Base-by-base conservation (phyloP, 2,797 vertebrate genomes). In the Liasis olivaceus region DNA sequence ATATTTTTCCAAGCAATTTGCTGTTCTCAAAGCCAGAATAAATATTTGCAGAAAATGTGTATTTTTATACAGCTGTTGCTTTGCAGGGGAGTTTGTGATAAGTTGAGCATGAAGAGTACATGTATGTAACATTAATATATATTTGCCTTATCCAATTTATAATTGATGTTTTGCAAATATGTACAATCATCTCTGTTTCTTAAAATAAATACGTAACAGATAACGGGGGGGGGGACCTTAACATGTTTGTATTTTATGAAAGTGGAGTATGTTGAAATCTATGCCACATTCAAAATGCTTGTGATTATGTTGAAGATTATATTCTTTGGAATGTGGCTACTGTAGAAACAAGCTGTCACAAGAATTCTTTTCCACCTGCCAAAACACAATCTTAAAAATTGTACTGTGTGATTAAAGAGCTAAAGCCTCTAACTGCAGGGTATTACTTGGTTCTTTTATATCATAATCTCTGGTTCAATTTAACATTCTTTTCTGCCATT, bases 311-410 rank as follows among this genome's bases (percentile, higher is more conserved):
- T 64, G 84, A 66, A 92, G 92, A 87, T 92, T 92, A 63, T 87
- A 87, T 87, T 62, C 58, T 87, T 54, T 77, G 92, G 92, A 93
- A 93, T 90, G 89, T 62, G 20, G 56, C 92, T 90, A 90, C 64
- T 51, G 42, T 90, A 87, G 63, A 62, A 47, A 56, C 92, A 93
- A 77, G 92, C 64, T 87, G 28, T 42, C 89, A 77, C 92, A 93
- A 87, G 92, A 87, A 90, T 90, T 90, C n/a, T 77, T 90, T 93
- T 58, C 7, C 56, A 77, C 85, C 60, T 90, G 84, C 89, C 92
- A 93, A 93, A 93, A 93, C 85, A 90, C 14, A 58, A 93, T 87
- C 89, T 93, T 77, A 93, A 90, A 89, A 93, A 90, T 90, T 93
- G 63, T 60, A 60, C 54, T 90, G 92, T 63, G 28, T 87, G 63